These are phyloP conservation scores for Acrobasis suavella DNA, from an alignment of 2,888 invertebrate species.

Conservation along the genomic window DNA sequence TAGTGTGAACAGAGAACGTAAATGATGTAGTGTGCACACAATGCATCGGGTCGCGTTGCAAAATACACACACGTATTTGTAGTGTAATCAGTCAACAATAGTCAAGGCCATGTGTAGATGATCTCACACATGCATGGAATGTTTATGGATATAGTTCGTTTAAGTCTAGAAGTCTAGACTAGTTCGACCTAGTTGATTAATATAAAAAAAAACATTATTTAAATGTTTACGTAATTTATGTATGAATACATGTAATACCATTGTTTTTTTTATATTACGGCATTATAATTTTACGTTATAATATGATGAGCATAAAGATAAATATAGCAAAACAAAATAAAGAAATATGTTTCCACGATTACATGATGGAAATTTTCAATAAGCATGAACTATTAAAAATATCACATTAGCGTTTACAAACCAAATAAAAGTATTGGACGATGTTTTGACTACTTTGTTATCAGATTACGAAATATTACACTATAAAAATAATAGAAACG, in stretches of 20 bases:
- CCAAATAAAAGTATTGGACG: not conserved
- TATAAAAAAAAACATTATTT: not conserved
- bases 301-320: not conserved
- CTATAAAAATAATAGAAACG: constrained; percentile 15
- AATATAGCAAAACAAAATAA: not conserved
- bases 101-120: constrained; percentile 56
- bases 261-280: not conserved
- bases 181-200: too few relatives aligned
- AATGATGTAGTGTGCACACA: constrained; percentile 40
- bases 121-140: constrained; percentile 12
- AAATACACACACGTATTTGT: constrained; percentile 38
- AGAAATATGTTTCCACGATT: not conserved
- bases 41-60: constrained; percentile 37
- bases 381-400: not conserved
- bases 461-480: constrained; percentile 14
- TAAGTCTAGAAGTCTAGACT: constrained; percentile 10
- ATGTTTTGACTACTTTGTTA: not conserved
- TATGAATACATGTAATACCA: not conserved
- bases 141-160: not conserved
- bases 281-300: not conserved
- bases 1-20: constrained; percentile 50
- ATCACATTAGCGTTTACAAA: not conserved
- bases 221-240: not conserved
- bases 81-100: constrained; percentile 67
- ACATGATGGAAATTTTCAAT: constrained; percentile 1